These are phyloP conservation scores for Dendrocincla fuliginosa DNA, from an alignment of 2,797 vertebrate species.

Conservation along the genomic window DNA sequence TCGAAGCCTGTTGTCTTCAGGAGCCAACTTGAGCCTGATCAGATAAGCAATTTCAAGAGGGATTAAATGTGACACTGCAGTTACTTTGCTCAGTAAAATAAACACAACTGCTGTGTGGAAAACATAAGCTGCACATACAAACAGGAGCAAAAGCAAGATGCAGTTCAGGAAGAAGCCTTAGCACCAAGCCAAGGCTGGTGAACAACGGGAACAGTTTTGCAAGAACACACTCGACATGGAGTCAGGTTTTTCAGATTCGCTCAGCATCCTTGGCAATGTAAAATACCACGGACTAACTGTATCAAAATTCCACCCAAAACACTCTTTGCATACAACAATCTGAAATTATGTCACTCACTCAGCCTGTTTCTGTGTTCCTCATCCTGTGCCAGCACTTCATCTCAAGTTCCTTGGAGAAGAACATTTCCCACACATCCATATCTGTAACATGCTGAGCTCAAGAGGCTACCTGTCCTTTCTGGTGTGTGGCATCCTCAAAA, in stretches of 20 bases:
- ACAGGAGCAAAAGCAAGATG: not conserved
- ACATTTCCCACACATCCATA: not conserved
- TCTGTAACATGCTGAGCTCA: not conserved
- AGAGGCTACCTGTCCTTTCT: not conserved
- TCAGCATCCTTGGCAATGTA: accelerated
- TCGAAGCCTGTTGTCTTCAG: not conserved
- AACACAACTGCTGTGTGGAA: not conserved
- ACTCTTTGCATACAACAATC: not conserved
- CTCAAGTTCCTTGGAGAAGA: not conserved
- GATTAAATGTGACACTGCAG: not conserved
- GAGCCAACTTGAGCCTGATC: not conserved
- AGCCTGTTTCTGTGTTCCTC: not conserved
- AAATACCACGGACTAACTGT: not conserved
- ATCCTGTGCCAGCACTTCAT: not conserved
- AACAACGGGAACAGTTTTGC: not conserved
- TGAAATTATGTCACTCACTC: not conserved
- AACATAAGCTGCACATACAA: not conserved
- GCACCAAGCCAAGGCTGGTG: not conserved
- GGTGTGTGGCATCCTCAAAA: not conserved
- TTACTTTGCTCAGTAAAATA: not conserved
- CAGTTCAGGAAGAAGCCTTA: not conserved
- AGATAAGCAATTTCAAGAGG: not conserved
- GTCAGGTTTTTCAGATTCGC: not conserved
- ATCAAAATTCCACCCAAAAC: not conserved
- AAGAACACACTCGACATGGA: not conserved